phyloP scores from a whole-genome alignment of 2,797 vertebrate species.

The Notolabrus celidotus region DNA sequence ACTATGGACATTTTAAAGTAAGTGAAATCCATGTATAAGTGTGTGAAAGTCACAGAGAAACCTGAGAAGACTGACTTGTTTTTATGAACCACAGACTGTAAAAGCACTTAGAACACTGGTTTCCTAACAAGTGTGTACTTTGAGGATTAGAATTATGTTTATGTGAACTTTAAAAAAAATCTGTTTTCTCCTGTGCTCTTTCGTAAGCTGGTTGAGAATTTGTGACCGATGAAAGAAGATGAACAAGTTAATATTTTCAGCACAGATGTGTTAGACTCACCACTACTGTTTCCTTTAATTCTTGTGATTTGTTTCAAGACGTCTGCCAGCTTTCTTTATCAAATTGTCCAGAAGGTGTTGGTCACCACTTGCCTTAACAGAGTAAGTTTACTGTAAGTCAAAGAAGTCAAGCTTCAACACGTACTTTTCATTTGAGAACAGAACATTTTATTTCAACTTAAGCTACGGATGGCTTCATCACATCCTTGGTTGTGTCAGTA shows the following conservation, averaged over 20 bases:
- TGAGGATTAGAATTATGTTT: constrained; percentile 11
- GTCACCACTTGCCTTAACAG: constrained; percentile 81
- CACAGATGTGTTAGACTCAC: too few relatives aligned
- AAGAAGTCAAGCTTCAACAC: constrained; percentile 51
- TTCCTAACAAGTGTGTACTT: constrained; percentile 17
- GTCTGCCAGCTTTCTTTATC: constrained; percentile 38
- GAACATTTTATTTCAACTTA: constrained; percentile 23
- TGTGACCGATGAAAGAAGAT: constrained; percentile 33
- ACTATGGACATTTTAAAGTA: constrained; percentile 19
- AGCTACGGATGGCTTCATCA: constrained; percentile 10
- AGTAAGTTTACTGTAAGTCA: constrained; percentile 65
- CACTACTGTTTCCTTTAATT: constrained; percentile 11
- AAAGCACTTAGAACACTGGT: constrained; percentile 16
- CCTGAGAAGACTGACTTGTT: constrained; percentile 18
- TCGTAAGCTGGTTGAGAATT: constrained; percentile 23
- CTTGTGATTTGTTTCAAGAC: constrained; percentile 41
- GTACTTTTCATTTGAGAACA: constrained; percentile 47
- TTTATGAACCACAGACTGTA: constrained; percentile 35
- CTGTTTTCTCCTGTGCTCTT: background rate
- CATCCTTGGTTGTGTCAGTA: background rate
- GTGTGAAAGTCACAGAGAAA: constrained; percentile 14
- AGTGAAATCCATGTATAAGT: background rate
- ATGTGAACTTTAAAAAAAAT: background rate
- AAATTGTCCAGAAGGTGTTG: constrained; percentile 67
- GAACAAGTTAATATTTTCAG: background rate